Base-by-base conservation (phyloP, 2,888 invertebrate species). In the Caenorhabditis sulstoni region DNA sequence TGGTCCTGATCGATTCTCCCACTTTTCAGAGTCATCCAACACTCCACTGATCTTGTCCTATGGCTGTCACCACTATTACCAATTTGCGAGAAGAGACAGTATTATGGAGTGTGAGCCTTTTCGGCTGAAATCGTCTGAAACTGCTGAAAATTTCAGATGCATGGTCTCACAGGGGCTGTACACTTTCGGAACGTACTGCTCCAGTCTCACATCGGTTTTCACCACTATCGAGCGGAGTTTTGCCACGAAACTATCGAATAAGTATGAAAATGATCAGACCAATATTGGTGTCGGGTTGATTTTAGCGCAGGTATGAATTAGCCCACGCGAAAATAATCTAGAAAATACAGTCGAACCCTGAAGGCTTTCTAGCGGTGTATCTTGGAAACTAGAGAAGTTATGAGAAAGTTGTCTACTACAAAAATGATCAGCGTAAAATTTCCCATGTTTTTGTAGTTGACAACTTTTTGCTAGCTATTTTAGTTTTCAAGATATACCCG, bases 121-220 rank as follows among this genome's bases (percentile, higher is more conserved):
- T 9, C 18, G 5, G 47, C 2, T 47, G 16, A 41, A n/a, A n/a
- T 45, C 20, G 9, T 8, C 23, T 20, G 16, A 39, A 8, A n/a
- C 4, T 37, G 16, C 18, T 39, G 12, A 39, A n/a, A 41, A 49
- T 44, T 68, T 12, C 71, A 71, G 71, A 47, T 71, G 71, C 12
- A 11, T 71, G 18, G 29, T 71, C 22, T 62, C 53, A 11, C 61
- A 62, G 4, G 22, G 53, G 12, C 20, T 62, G 11, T 59, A 55
- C 55, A 62, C 35, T 11, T 71, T 71, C 37, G 71, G 71, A 5
- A 55, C 62, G 3, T 62, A 62, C 23, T 39, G 23, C 23, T 59
- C 71, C n/a, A 62, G 62, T n/a, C 55, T 55, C 45, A 71, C 71
- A 5, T 41, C 71, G 8, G 62, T 71, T 0, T 55, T 47, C n/a